Evolutionary conservation across 2,113 vertebrate species (phyloP), one percentile per base, ranked within the genome.

Genomic region (Sceloporus undulatus): DNA sequence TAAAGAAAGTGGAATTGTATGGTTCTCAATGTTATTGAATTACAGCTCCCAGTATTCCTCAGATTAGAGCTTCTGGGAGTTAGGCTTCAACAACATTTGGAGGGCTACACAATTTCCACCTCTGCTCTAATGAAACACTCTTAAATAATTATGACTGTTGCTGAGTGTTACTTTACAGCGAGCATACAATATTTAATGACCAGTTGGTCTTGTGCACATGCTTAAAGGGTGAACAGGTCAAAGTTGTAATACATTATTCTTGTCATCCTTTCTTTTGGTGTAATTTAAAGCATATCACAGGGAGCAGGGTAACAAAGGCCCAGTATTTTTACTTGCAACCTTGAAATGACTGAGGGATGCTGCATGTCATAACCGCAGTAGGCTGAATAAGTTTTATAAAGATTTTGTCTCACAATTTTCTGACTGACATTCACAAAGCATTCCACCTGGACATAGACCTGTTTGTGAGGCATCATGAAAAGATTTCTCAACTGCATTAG

Each of bases 401-500:
- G 16, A 0, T 91, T 84, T 91, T 91, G 52, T 92, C 87, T 92
- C 80, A 40, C 23, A 88, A 88, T 23, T 88, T 87, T 93, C 91
- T 89, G 73, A 85, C 29, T 91, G 75, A 71, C 10, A 80, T 65
- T 93, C 93, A 86, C 40, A 84, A 54, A 78, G 82, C 1, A 75
- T 62, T 87, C 7, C 11, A 34, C 16, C 93, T 93, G 82, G 94
- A 90, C 18, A 79, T 94, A 71, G 25, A 70, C 59, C 84, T 38
- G 62, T 92, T 93, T 92, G 14, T 59, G 93, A 89, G 80, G 88
- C 54, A 59, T 94, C 89, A 90, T 94, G 88, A 91, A 94, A 91
- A 78, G 48, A 38, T n/a, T 90, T 95, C 90, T 78, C 88, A 94
- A 91, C 82, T 73, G 18, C 52, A 86, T 94, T 94, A 85, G 29